Base-by-base conservation (phyloP, 1,140 invertebrate genomes). In the Phortica variegata region DNA sequence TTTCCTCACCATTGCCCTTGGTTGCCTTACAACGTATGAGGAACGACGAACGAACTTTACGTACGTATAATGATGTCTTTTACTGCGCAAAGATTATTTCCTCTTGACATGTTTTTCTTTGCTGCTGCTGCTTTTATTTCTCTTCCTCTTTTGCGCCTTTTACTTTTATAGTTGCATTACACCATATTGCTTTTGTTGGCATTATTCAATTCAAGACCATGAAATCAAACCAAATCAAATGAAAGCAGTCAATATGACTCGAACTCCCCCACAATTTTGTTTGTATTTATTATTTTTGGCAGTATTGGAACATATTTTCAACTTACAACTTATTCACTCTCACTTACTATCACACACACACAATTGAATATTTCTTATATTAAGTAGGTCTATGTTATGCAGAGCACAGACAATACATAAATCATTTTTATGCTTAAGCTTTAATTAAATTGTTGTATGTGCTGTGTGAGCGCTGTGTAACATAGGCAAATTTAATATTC, bases 151-250 rank as follows among this genome's bases (percentile, higher is more conserved):
- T 16, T 31, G 17, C 17, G 20, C 37, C 15, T 47, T 23, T 8
- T 54, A 32, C 52, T 47, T 29, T 29, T 29, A 34, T 49, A 43
- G 47, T 40, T 49, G 33, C 50, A 48, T 48, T 58, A 66, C 58
- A 65, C 66, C 62, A 58, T 58, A 58, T 29, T 32, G 16, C 47
- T 47, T 58, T 29, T 29, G 26, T 29, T 29, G 26, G n/a, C n/a
- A n/a, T n/a, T n/a, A n/a, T n/a, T n/a, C n/a, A n/a, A n/a, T n/a
- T n/a, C n/a, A n/a, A n/a, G n/a, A n/a, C n/a, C n/a, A n/a, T n/a
- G n/a, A n/a, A n/a, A n/a, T n/a, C n/a, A n/a, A n/a, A n/a, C n/a
- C n/a, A n/a, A n/a, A n/a, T n/a, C n/a, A n/a, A n/a, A n/a, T n/a
- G n/a, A n/a, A n/a, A n/a, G n/a, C n/a, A n/a, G n/a, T n/a, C 12